Base-by-base conservation (phyloP, 1,140 invertebrate species). In the Anastatus disparis region DNA sequence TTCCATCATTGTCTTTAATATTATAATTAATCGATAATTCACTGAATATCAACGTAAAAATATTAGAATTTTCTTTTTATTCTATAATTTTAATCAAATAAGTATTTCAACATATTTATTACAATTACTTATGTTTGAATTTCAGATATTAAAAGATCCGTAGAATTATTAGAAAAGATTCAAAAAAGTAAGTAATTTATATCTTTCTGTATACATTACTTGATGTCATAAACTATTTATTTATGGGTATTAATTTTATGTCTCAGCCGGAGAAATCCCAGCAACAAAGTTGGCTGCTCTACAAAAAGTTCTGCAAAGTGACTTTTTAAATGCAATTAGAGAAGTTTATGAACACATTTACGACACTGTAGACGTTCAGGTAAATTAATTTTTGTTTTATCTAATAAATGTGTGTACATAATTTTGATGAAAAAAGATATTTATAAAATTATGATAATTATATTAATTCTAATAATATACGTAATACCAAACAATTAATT, bases 321-420 rank as follows among this genome's bases (percentile, higher is more conserved):
- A 99, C 81, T 99, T 99, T 81, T 90, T 98, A 26, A 95, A 94
- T 82, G 95, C 97, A 38, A 97, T 99, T 2, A 87, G 97, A 74
- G 97, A 99, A 87, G 97, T 99, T 2, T 99, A 99, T 82, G 98
- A 99, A 81, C 96, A 99, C 89, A 96, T 99, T 26, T 99, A 99
- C 82, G 96, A 99, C 85, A 99, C 97, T 15, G 97, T 99, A 3
- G 97, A 99, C 77, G 95, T 99, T 70, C 93, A 95, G 84, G 93
- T 86, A 75, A 71, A 24, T 7, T 22, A n/a, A n/a, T n/a, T n/a
- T n/a, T n/a, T n/a, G n/a, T n/a, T n/a, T n/a, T n/a, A n/a, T n/a
- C n/a, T n/a, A n/a, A n/a, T n/a, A n/a, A n/a, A n/a, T n/a, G n/a
- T n/a, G n/a, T n/a, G n/a, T n/a, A n/a, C n/a, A n/a, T n/a, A n/a